Conservation (phyloP, 2,888 invertebrate species). For the Clepsis dumicolana region DNA sequence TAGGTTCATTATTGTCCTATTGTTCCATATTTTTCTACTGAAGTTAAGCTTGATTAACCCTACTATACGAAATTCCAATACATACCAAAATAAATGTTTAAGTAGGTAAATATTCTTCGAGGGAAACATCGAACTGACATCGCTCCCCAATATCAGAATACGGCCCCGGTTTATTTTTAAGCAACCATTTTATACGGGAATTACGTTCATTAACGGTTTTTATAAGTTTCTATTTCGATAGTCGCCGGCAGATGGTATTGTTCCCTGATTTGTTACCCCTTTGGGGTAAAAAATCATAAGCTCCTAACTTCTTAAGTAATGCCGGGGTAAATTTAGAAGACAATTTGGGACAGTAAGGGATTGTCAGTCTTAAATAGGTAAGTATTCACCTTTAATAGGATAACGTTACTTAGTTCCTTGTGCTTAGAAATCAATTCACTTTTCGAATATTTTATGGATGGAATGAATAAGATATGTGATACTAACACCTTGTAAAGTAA, state of each 20-base stretch:
- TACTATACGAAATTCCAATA: too few relatives aligned
- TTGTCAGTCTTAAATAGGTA: not conserved
- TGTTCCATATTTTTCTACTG: too few relatives aligned
- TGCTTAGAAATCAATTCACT: not conserved
- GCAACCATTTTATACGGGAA: conserved; percentile 83
- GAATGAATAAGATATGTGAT: too few relatives aligned
- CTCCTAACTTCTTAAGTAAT: conserved; percentile 34
- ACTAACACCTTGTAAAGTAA: too few relatives aligned
- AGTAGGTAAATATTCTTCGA: too few relatives aligned
- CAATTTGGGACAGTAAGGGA: conserved; percentile 18
- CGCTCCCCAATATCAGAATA: conserved; percentile 59
- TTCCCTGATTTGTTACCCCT: conserved; percentile 59
- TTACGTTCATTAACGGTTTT: conserved; percentile 84
- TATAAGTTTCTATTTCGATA: conserved; percentile 70
- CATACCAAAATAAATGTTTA: too few relatives aligned
- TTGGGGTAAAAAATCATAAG: conserved; percentile 52
- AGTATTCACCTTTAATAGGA: not conserved
- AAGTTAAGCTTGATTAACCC: too few relatives aligned
- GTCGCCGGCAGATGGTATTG: conserved; percentile 66
- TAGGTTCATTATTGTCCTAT: too few relatives aligned
- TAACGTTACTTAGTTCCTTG: not conserved
- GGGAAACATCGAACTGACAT: conserved; percentile 16
- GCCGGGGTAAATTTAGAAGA: conserved; percentile 29
- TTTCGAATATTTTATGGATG: too few relatives aligned
- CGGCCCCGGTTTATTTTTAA: conserved; percentile 72